Base-by-base conservation (phyloP, 2,797 vertebrate species). In the Oryzias dopingdopingensis region DNA sequence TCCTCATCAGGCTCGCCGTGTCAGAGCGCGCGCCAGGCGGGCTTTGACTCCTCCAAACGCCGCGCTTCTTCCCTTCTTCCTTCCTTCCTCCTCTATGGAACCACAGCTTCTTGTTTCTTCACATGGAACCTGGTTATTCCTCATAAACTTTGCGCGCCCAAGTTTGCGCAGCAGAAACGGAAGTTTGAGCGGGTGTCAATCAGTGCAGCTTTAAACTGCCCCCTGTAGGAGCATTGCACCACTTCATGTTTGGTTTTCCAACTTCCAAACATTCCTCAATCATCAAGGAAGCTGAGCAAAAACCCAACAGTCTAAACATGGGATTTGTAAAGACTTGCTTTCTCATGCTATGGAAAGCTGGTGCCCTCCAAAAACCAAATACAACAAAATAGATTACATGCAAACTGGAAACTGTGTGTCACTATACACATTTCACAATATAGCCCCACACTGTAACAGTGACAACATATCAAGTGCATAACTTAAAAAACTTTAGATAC, bases 1-100 rank as follows among this genome's bases (percentile, higher is more conserved):
- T 87, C 84, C 83, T 88, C 78, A 26, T 79, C 67, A 49, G 65
- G 49, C 62, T 58, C 66, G 47, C 47, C 14, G 56, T 37, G 46
- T 72, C 61, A 66, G 45, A 49, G 67, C 56, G 29, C 41, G 16
- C 60, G 57, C 53, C 53, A 46, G 51, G 37, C 59, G 57, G 18
- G 52, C 54, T 56, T 51, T 48, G 46, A 24, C 63, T 59, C 58
- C 29, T 64, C 74, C 70, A n/a, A 37, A 61, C 48, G 23, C 49
- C 42, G 37, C 51, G 48, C 18, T 56, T 14, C 56, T 49, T 43
- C 42, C 43, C 41, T 46, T 37, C 52, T 43, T 26, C 24, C 24
- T 26, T 18, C 18, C 18, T 51, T 43, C 55, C 47, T 50, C 51
- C 23, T 56, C 66, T 32, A 5, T 26, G 50, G 43, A 24, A 37